Evolutionary conservation across 1,140 invertebrate species (phyloP).

Genomic region (Choristoneura fumiferana): DNA sequence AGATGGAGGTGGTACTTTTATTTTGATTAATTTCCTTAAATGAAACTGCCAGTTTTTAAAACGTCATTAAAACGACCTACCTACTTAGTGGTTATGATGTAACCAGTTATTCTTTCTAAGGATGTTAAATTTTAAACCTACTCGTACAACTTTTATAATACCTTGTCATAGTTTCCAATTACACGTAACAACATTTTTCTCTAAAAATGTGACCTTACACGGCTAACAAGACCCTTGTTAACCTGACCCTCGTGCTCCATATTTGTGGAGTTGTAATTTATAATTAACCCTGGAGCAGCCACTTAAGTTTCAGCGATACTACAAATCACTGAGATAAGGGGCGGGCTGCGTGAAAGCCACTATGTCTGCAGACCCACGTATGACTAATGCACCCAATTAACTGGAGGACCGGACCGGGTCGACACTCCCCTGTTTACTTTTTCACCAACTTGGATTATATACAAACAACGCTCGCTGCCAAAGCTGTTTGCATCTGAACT

Average conservation of each 20-base stretch:
- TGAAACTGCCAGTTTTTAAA: no score
- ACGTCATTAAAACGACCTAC: no score
- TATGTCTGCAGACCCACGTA: slow-evolving; percentile 22
- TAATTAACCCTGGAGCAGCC: slow-evolving; percentile 30
- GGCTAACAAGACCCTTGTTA: slow-evolving; percentile 6
- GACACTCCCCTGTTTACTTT: slow-evolving; percentile 37
- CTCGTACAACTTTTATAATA: no score
- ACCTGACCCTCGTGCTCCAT: slow-evolving; percentile 8
- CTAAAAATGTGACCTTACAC: no score
- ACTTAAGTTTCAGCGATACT: slow-evolving; percentile 39
- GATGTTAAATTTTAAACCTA: no score
- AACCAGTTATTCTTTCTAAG: no score
- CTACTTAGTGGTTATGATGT: no score
- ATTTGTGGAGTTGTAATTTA: slow-evolving; percentile 21
- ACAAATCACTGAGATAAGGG: slow-evolving; percentile 52
- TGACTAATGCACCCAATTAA: slow-evolving; percentile 51
- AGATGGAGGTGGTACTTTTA: no score
- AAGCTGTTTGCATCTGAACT: slow-evolving; percentile 10
- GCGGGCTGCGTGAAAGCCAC: slow-evolving; percentile 24
- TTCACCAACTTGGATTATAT: slow-evolving; percentile 29
- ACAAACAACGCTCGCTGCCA: slow-evolving; percentile 21
- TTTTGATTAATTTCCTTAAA: no score
- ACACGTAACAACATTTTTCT: no score
- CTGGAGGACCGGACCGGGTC: slow-evolving; percentile 31
- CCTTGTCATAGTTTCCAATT: no score